Percentiles rank a stretch among this genome's conserved stretches.
phyloP scores from a whole-genome alignment of 1,140 invertebrate species.

The Zaprionus lachaisei region DNA sequence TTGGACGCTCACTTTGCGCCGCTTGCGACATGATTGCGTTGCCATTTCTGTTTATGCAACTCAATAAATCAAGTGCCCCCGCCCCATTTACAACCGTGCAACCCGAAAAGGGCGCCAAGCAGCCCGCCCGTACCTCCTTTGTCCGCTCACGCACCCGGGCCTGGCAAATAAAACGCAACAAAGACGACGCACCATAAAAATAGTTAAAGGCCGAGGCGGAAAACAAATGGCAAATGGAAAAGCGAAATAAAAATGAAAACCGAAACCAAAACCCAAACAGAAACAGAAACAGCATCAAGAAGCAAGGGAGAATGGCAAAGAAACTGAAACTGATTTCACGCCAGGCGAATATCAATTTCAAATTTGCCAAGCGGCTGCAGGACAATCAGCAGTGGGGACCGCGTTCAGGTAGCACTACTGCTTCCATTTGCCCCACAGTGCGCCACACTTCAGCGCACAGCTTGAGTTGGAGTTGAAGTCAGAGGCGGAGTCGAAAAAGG shows the following conservation, averaged over 20 bases:
- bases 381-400: constrained; percentile 38
- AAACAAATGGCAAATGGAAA: constrained; percentile 51
- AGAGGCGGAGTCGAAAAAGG: background rate
- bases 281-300: background rate
- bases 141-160: background rate
- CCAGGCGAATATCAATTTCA: constrained; percentile 82
- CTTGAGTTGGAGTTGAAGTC: constrained; percentile 18
- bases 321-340: constrained; percentile 71
- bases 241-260: constrained; percentile 52
- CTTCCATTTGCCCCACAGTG: constrained; percentile 1
- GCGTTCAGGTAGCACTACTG: constrained; percentile 7
- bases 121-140: constrained; percentile 5
- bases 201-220: constrained; percentile 48
- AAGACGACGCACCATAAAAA: constrained; percentile 61
- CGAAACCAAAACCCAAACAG: constrained; percentile 11
- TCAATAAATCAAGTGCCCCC: constrained; percentile 80
- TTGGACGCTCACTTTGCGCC: background rate
- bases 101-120: constrained; percentile 21
- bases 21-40: constrained; percentile 79
- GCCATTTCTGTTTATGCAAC: constrained; percentile 84
- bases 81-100: background rate
- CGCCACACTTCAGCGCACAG: constrained; percentile 35
- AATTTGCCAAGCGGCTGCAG: constrained; percentile 65
- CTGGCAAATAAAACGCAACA: constrained; percentile 56
- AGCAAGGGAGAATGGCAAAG: background rate